Conservation (phyloP, 2,113 vertebrate species). For the Tympanuchus pallidicinctus region DNA sequence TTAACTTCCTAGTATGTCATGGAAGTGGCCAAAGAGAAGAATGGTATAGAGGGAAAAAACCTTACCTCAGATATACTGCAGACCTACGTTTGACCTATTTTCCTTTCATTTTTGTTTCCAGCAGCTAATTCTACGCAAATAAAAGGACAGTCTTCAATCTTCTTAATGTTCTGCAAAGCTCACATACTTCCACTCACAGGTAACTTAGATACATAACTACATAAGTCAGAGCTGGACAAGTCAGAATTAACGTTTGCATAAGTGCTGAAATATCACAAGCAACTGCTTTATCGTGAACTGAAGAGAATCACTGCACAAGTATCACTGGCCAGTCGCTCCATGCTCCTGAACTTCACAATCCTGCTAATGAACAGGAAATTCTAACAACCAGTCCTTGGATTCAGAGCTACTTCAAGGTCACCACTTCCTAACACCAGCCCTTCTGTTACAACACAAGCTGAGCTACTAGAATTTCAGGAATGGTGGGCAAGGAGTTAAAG, state of each 20-base stretch:
- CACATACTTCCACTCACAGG: neutral
- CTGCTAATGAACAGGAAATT: neutral
- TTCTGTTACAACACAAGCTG: neutral
- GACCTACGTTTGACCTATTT: too few species aligned
- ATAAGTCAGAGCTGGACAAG: neutral
- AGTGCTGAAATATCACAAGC: neutral
- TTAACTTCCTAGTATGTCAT: neutral
- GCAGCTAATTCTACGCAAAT: neutral
- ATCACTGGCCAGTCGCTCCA: neutral
- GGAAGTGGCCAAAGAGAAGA: neutral
- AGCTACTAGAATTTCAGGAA: neutral
- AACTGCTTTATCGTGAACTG: neutral
- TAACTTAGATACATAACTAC: neutral
- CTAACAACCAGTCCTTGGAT: neutral
- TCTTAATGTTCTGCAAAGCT: neutral
- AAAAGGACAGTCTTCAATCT: neutral
- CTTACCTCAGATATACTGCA: neutral
- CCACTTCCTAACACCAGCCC: neutral
- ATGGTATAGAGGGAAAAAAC: neutral
- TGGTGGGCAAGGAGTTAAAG: rapidly evolving
- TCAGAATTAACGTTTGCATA: neutral
- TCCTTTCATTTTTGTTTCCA: neutral
- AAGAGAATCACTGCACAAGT: neutral
- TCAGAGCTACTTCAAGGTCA: neutral
- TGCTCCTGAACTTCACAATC: neutral